These are phyloP conservation scores for Zonitis immaculata DNA, from an alignment of 2,888 invertebrate species.

Conservation along the genomic window DNA sequence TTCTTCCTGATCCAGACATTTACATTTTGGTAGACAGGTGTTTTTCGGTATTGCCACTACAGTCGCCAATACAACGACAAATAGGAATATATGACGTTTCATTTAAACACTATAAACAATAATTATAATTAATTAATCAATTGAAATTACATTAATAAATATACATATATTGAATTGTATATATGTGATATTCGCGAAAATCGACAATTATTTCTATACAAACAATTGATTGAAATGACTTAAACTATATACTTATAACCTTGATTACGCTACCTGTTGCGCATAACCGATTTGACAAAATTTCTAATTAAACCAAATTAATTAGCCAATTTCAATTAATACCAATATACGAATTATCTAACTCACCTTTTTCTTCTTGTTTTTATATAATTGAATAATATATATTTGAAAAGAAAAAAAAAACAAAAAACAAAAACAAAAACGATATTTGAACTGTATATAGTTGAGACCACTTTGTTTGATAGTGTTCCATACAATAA, in stretches of 20 bases:
- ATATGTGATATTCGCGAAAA: constrained; percentile 6
- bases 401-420: too few species aligned
- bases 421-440: not conserved
- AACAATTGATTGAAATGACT: constrained; percentile 3
- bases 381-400: too few species aligned
- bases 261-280: constrained; percentile 30
- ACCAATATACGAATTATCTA: not conserved
- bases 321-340: not conserved
- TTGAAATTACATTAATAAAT: not conserved
- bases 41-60: constrained; percentile 20
- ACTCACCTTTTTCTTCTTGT: constrained; percentile 7
- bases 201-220: not conserved
- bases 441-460: constrained; percentile 1
- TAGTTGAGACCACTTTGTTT: constrained; percentile 10
- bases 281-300: constrained; percentile 17
- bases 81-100: constrained; percentile 13
- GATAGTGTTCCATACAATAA: constrained; percentile 8
- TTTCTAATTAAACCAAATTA: constrained; percentile 2
- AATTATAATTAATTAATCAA: not conserved
- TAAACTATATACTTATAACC: constrained; percentile 21
- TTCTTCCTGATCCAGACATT: constrained; percentile 28
- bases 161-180: not conserved
- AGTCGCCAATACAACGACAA: constrained; percentile 25
- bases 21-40: constrained; percentile 29
- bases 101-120: constrained; percentile 8